phyloP scores from a whole-genome alignment of 2,888 invertebrate genomes.

The Helleia helle region DNA sequence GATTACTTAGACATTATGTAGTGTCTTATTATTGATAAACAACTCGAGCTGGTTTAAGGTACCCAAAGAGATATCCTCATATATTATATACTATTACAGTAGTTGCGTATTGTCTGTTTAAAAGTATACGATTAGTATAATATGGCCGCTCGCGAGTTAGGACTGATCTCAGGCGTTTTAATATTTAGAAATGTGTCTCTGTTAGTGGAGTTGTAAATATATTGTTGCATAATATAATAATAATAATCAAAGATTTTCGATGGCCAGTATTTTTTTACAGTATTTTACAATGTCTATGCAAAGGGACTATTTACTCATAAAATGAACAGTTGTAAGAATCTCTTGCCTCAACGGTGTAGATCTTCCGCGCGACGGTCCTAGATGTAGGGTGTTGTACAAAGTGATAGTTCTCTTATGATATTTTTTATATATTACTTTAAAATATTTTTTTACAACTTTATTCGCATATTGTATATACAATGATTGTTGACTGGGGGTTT shows the following conservation, averaged over 20 bases:
- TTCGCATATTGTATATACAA: slow-evolving; percentile 57
- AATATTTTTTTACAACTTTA: slow-evolving; percentile 70
- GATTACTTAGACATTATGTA: slow-evolving; percentile 41
- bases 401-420: slow-evolving; percentile 73
- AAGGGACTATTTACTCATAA: slow-evolving; percentile 21
- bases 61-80: slow-evolving; percentile 4
- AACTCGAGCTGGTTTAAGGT: slow-evolving; percentile 1
- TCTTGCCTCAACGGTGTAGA: slow-evolving; percentile 33
- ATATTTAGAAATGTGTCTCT: neutral
- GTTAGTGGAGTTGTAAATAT: slow-evolving; percentile 9
- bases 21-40: slow-evolving; percentile 26
- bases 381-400: slow-evolving; percentile 66
- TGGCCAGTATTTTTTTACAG: slow-evolving; percentile 26
- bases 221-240: slow-evolving; percentile 16
- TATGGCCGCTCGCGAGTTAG: slow-evolving; percentile 35
- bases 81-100: slow-evolving; percentile 18
- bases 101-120: slow-evolving; percentile 55
- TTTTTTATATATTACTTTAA: slow-evolving; percentile 72
- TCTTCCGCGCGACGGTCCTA: slow-evolving; percentile 55
- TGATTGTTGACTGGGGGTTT: slow-evolving; percentile 43
- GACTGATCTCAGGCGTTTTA: slow-evolving; percentile 19
- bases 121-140: slow-evolving; percentile 56
- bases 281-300: slow-evolving; percentile 23
- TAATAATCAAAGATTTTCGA: slow-evolving; percentile 17
- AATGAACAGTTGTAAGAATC: slow-evolving; percentile 11